Base-by-base conservation (phyloP, 1,140 invertebrate genomes). In the Brachionus koreanus region DNA sequence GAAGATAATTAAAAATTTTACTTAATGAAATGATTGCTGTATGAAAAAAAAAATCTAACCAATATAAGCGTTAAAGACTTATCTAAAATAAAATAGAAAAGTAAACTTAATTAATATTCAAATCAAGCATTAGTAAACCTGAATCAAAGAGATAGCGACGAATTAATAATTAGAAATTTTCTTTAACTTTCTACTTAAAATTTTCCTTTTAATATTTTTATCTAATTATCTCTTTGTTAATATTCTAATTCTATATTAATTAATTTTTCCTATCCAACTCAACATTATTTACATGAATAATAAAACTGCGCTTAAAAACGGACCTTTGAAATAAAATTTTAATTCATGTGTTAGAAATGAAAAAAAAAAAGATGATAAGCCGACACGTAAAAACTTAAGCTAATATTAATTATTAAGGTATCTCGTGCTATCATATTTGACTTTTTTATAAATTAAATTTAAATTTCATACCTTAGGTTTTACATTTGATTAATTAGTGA, bases 151-250 rank as follows among this genome's bases (percentile, higher is more conserved):
- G 3, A 74, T 12, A 46, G 23, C 43, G 43, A 19, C 69, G 37
- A 19, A 35, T 74, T 43, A 46, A 19, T 74, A 19, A 29, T 65
- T 74, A 29, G 9, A 37, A 39, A 39, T 39, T 23, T 69, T 74
- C 25, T 46, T 74, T 74, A 46, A 74, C 42, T 46, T 46, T 43
- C 33, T 74, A 25, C 42, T 46, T 74, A 46, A 25, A 33, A 9
- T 74, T 74, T 69, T 37, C 37, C 4, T 69, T 37, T 57, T 57
- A 13, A 39, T 19, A n/a, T 35, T 39, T 69, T 69, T 69, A 69
- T 69, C 69, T 74, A 43, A 74, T 74, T 74, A 74, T 46, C 42
- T 74, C 33, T 74, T 46, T 46, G 42, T 74, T 74, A 74, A 74
- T 74, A 43, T 74, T 74, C 69, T 74, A 69, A 69, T 37, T 69